Evolutionary conservation across 2,888 invertebrate genomes (phyloP).

Genomic region (Euzetes globulus): DNA sequence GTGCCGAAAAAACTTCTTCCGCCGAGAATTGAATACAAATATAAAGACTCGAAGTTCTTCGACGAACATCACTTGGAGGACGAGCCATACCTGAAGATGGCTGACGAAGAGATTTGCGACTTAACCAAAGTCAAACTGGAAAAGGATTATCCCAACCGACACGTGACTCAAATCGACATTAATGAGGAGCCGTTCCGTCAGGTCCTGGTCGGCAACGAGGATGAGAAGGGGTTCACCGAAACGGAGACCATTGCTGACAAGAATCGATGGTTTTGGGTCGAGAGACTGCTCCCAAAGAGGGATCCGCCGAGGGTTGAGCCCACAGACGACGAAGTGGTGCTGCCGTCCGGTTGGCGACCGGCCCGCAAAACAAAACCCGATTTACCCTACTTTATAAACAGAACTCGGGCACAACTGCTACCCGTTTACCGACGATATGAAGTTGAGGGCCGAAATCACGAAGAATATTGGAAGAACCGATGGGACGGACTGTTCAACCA

Average conservation of each 20-base stretch:
- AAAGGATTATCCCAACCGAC: background rate
- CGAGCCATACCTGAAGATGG: slow-evolving; percentile 14
- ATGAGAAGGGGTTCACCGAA: slow-evolving; percentile 27
- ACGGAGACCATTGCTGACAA: slow-evolving; percentile 24
- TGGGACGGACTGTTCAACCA: slow-evolving; percentile 32
- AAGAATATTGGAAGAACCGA: slow-evolving; percentile 43
- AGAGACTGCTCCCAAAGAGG: slow-evolving; percentile 44
- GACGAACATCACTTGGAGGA: slow-evolving; percentile 13
- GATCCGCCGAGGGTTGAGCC: background rate
- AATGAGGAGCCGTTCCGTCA: slow-evolving; percentile 25
- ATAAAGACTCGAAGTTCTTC: slow-evolving; percentile 22
- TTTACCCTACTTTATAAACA: slow-evolving; percentile 61
- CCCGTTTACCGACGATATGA: slow-evolving; percentile 63
- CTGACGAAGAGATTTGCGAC: slow-evolving; percentile 27
- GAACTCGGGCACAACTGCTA: slow-evolving; percentile 71
- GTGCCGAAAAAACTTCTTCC: background rate
- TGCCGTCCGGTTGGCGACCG: slow-evolving; percentile 11
- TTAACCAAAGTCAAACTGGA: slow-evolving; percentile 8
- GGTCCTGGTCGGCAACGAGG: slow-evolving; percentile 23
- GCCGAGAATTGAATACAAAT: background rate
- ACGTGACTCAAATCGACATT: slow-evolving; percentile 15
- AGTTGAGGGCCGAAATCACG: slow-evolving; percentile 36
- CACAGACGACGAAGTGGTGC: background rate
- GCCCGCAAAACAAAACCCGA: slow-evolving; percentile 34
- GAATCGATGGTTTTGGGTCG: slow-evolving; percentile 35